Percentiles rank a stretch among this genome's conserved stretches.
Conservation (phyloP, 2,797 vertebrate genomes). For the Pelobates cultripes region DNA sequence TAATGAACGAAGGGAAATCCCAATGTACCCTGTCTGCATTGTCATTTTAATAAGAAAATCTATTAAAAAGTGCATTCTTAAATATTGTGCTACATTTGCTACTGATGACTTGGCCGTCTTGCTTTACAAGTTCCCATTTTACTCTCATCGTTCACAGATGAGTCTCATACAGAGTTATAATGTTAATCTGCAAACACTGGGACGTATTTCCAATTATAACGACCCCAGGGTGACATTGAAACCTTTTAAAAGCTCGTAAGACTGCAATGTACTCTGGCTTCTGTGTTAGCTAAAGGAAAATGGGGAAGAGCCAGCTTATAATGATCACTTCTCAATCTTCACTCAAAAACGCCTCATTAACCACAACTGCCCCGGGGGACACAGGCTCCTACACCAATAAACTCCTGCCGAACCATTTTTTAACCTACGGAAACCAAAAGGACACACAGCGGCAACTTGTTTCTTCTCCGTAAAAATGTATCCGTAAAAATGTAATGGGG, state of each 20-base stretch:
- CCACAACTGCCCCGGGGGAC: neutral
- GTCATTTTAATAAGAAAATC: constrained; percentile 70
- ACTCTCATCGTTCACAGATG: neutral
- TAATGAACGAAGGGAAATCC: constrained; percentile 70
- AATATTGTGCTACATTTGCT: neutral
- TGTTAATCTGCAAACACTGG: neutral
- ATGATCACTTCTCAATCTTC: too few species aligned
- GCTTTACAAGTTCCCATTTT: neutral
- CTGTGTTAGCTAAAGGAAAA: neutral
- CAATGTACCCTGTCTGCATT: constrained; percentile 67
- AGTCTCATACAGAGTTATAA: neutral
- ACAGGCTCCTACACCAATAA: neutral
- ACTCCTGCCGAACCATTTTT: too few species aligned
- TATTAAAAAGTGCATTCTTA: constrained; percentile 52
- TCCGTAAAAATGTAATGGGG: too few species aligned
- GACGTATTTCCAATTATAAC: neutral
- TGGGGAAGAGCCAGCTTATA: too few species aligned
- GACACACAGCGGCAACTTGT: too few species aligned
- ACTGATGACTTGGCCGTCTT: neutral
- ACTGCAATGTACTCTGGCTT: neutral
- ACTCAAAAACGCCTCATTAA: constrained; percentile 5
- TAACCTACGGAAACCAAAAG: too few species aligned
- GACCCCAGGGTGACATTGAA: constrained; percentile 30
- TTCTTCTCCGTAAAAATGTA: too few species aligned
- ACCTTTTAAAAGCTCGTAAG: constrained; percentile 10